Evolutionary conservation across 2,797 vertebrate species (phyloP).

Genomic region (Moxostoma hubbsi): DNA sequence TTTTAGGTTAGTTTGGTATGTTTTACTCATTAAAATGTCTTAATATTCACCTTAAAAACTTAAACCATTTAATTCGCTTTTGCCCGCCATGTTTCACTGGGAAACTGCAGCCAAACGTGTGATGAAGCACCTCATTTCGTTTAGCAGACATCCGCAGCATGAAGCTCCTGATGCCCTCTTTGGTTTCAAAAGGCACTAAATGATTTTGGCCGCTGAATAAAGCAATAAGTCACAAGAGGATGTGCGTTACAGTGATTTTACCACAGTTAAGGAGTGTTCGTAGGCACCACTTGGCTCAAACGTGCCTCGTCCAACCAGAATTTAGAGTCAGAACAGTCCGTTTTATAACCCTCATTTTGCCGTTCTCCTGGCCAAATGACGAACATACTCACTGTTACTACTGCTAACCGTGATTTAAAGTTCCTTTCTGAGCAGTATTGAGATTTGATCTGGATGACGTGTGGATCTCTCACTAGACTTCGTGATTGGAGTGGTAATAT

Average conservation of each 20-base stretch:
- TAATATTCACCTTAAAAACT: too few species aligned
- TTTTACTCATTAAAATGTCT: too few species aligned
- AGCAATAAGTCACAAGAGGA: too few species aligned
- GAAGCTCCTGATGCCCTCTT: not conserved
- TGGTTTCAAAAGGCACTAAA: not conserved
- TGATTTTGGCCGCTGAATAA: not conserved
- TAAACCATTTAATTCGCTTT: too few species aligned
- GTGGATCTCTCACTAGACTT: slow-evolving; percentile 35
- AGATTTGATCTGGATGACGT: not conserved
- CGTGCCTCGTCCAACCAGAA: not conserved
- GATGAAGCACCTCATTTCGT: too few species aligned
- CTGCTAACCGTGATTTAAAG: not conserved
- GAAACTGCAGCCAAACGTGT: not conserved
- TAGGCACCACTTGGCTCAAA: too few species aligned
- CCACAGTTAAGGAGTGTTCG: too few species aligned
- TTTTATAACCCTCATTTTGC: too few species aligned
- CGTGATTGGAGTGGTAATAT: slow-evolving; percentile 56
- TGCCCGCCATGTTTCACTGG: not conserved
- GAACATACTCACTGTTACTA: not conserved
- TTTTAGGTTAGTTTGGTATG: too few species aligned
- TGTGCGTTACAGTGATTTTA: too few species aligned
- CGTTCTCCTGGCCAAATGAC: too few species aligned
- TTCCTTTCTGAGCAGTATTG: not conserved
- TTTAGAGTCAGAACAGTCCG: not conserved
- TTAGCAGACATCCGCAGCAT: not conserved